Evolutionary conservation across 2,113 vertebrate species (phyloP), one percentile per base, ranked within the genome.

Genomic region (Ailuropoda melanoleuca): DNA sequence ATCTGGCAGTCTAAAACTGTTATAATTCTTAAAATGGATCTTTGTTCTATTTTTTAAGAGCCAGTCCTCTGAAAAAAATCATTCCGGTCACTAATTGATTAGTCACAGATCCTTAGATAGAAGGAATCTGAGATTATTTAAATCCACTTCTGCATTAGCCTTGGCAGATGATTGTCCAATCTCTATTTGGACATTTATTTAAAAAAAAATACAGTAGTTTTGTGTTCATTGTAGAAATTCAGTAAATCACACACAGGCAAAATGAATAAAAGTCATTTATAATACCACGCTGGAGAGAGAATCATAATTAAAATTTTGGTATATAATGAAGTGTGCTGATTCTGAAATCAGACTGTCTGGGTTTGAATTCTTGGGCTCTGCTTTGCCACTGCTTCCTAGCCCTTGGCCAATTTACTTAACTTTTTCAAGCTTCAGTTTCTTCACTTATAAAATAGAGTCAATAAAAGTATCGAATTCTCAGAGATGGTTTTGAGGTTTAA

Each of bases 11-110:
- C 46, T 8, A 91, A 85, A 93, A 68, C 24, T 88, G 93, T 53
- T 87, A 56, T 80, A 93, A 93, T 95, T 96, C 70, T 91, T 93
- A 23, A 93, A 89, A 72, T 92, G 39, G 66, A 43, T 84, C 94
- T 95, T 85, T 91, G 12, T 91, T 90, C 74, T 3, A 48, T 48
- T 66, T 70, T 77, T 97, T 95, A 64, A 46, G 74, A 96, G 62
- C 4, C 43, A 91, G 43, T 64, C 17, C 34, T 92, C 56, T 91
- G 48, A 58, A 90, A 93, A 94, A 92, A 90, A 88, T 50, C 82
- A 88, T 81, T 85, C 29, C 5, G 21, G 34, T 58, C 86, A 85
- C 46, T 94, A 92, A 90, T 83, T 56, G 90, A 68, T 93, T 83
- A 94, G 58, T 90, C 39, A 96, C 24, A 77, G 55, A 87, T 85